phyloP scores from a whole-genome alignment of 2,113 vertebrate genomes.

The Pedionomus torquatus region DNA sequence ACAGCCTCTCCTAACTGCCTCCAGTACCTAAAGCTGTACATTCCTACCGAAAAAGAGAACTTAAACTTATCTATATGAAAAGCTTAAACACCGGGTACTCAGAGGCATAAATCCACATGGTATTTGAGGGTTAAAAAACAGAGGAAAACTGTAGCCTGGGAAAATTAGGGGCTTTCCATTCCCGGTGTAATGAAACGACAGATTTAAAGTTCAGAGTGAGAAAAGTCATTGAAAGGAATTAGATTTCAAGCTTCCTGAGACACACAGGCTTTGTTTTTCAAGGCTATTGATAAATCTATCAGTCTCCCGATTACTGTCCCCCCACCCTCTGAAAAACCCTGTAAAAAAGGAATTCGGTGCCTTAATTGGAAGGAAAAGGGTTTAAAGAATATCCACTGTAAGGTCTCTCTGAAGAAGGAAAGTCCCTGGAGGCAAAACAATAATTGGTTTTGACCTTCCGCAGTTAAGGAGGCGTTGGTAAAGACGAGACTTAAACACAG shows the following conservation, averaged over 20 bases:
- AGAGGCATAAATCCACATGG: neutral
- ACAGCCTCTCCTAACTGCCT: neutral
- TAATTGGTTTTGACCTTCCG: constrained; percentile 74
- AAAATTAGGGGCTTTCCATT: constrained; percentile 76
- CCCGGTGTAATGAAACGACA: constrained; percentile 54
- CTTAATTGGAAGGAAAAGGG: constrained; percentile 46
- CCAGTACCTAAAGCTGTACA: neutral
- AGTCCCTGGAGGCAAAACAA: constrained; percentile 68
- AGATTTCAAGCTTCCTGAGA: constrained; percentile 44
- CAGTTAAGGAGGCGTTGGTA: constrained; percentile 58
- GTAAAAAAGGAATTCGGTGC: constrained; percentile 18
- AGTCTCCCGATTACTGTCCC: neutral
- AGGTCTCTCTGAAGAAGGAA: constrained; percentile 56
- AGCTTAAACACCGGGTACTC: neutral
- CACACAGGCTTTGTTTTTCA: constrained; percentile 62
- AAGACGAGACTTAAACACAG: constrained; percentile 55
- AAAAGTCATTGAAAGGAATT: constrained; percentile 71
- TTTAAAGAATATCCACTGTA: constrained; percentile 50
- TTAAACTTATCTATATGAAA: neutral
- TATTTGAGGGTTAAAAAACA: constrained; percentile 53
- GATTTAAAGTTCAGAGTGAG: constrained; percentile 68
- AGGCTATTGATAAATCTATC: constrained; percentile 62
- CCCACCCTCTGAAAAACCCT: neutral
- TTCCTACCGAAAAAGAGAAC: neutral
- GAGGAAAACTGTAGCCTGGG: constrained; percentile 60